Evolutionary conservation across 2,797 vertebrate species (phyloP), one percentile per base, ranked within the genome.

Genomic region (Eptatretus atami): DNA sequence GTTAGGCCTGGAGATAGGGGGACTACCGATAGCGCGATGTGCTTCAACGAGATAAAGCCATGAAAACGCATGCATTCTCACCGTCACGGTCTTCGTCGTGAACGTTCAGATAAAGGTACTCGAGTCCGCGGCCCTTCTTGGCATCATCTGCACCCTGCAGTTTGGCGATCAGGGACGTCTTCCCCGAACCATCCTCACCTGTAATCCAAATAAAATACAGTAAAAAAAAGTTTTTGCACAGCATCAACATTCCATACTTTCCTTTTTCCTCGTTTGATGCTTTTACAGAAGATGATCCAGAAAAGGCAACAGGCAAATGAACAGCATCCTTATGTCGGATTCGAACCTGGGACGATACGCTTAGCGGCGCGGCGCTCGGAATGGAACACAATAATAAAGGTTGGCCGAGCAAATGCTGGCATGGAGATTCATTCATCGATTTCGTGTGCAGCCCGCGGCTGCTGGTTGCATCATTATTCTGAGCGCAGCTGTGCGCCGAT

Each of bases 171-270:
- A 98, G 73, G 69, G 86, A 92, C 68, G 90, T 98, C 77, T 98
- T 98, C 67, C 92, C 90, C 15, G 85, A 86, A 68, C 84, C 90
- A 73, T 95, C 86, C 75, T 98, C 92, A 74, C 92, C 92, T 95
- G 70, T 63, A 75, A 53, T 67, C 12, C 69, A 13, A 65, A 1
- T 63, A 13, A 64, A 11, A 67, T 66, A 68, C 53, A 66, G 12
- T 63, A n/a, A 55, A 63, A 52, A 2, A 19, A 19, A 2, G 31
- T 64, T 67, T 53, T 53, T 25, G 6, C 53, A 53, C 10, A 13
- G 54, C n/a, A 64, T 14, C 53, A 65, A 2, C 52, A 55, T 2
- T 15, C 54, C 24, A 14, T 13, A 14, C 14, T n/a, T n/a, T 31
- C 9, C 13, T n/a, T 55, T 52, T n/a, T 55, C 24, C 53, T 60